phyloP scores from a whole-genome alignment of 1,140 invertebrate species.

The Orius insidiosus region DNA sequence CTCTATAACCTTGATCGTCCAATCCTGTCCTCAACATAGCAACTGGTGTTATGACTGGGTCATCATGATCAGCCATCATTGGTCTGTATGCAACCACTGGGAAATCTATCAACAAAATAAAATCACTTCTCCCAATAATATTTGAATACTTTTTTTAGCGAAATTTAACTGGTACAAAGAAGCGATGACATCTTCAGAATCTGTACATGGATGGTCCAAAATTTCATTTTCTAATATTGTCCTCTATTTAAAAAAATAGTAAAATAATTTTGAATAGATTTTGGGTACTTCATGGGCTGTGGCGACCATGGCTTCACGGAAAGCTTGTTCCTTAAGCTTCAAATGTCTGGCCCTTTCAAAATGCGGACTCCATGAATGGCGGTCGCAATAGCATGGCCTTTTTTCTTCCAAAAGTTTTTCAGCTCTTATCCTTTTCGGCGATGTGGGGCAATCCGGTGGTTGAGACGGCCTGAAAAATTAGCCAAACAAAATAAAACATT shows the following conservation, averaged over 20 bases:
- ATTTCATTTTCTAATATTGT: constrained; percentile 15
- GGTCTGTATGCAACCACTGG: constrained; percentile 11
- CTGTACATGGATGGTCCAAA: constrained; percentile 14
- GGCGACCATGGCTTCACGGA: constrained; percentile 14
- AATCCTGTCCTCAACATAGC: constrained; percentile 11
- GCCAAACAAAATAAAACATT: constrained; percentile 1
- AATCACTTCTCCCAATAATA: not conserved
- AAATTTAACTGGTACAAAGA: constrained; percentile 10
- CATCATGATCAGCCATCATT: constrained; percentile 16
- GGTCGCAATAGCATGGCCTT: constrained; percentile 8
- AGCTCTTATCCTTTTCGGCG: not conserved
- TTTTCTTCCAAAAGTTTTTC: not conserved
- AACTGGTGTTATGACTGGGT: constrained; percentile 13
- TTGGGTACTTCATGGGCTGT: constrained; percentile 12
- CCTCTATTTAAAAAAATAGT: constrained; percentile 3
- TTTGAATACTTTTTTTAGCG: constrained; percentile 10
- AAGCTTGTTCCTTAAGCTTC: constrained; percentile 12
- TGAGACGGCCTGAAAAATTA: constrained; percentile 6
- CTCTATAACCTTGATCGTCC: constrained; percentile 8
- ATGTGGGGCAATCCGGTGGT: not conserved
- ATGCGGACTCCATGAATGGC: constrained; percentile 13
- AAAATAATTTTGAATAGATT: too few relatives aligned
- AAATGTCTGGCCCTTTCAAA: constrained; percentile 10
- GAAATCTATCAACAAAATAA: constrained; percentile 5
- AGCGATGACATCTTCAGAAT: constrained; percentile 11